Evolutionary conservation across 2,113 vertebrate species (phyloP).

Genomic region (Anolis carolinensis): DNA sequence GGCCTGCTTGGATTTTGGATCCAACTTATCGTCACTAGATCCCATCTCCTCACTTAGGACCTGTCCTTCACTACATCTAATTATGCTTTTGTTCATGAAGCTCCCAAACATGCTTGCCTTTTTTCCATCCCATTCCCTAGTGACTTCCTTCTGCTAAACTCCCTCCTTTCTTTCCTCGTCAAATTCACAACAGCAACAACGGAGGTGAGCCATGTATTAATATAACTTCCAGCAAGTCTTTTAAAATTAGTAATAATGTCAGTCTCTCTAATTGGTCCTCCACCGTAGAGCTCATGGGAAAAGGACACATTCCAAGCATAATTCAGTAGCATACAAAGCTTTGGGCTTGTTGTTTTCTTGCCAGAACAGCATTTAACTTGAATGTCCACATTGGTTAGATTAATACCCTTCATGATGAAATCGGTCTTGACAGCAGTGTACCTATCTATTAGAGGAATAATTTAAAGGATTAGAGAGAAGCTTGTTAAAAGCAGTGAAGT

Average conservation of each 20-base stretch:
- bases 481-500: constrained; percentile 57
- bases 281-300: constrained; percentile 40
- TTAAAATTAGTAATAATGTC: constrained; percentile 34
- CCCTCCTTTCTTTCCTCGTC: not conserved
- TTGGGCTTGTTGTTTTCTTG: constrained; percentile 49
- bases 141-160: not conserved
- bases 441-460: constrained; percentile 56
- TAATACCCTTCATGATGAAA: constrained; percentile 55
- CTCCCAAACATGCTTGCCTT: too few species aligned
- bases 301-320: constrained; percentile 48
- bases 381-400: constrained; percentile 30
- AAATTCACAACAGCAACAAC: not conserved
- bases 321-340: constrained; percentile 19
- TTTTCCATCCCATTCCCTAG: not conserved
- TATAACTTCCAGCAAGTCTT: constrained; percentile 22
- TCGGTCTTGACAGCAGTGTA: constrained; percentile 54
- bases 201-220: constrained; percentile 39
- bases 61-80: too few species aligned
- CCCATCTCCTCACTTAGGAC: too few species aligned
- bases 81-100: too few species aligned
- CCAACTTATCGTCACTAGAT: too few species aligned
- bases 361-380: constrained; percentile 59
- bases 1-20: too few species aligned
- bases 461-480: constrained; percentile 56
- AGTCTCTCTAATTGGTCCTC: constrained; percentile 43